Conservation (phyloP, 2,888 invertebrate genomes). For the Dione juno region DNA sequence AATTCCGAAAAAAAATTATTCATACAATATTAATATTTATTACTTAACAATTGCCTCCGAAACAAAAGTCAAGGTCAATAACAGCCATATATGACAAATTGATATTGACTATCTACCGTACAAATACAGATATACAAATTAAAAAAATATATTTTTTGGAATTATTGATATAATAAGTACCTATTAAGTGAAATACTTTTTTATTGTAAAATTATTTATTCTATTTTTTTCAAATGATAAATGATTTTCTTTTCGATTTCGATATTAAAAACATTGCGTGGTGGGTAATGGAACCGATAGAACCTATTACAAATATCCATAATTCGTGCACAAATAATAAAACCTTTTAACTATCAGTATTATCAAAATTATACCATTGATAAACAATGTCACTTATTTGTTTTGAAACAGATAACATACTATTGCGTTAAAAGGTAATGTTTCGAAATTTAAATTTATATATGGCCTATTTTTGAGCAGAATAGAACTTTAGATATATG, state of each 20-base stretch:
- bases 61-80: constrained; percentile 7
- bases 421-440: neutral
- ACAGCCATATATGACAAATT: neutral
- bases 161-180: neutral
- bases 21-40: neutral
- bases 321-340: neutral
- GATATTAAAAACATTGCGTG: too few relatives aligned
- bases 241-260: too few relatives aligned
- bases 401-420: constrained; percentile 5
- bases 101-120: neutral
- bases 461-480: neutral
- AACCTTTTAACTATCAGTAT: neutral
- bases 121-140: neutral
- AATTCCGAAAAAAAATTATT: too few relatives aligned
- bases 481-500: neutral
- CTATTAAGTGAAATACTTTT: neutral
- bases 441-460: too few relatives aligned
- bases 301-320: neutral
- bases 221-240: too few relatives aligned
- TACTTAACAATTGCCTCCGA: neutral
- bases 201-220: neutral
- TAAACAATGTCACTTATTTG: neutral
- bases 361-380: neutral
- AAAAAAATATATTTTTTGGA: neutral
- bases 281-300: neutral